phyloP scores from a whole-genome alignment of 2,888 invertebrate genomes.

The Scotopteryx bipunctaria region DNA sequence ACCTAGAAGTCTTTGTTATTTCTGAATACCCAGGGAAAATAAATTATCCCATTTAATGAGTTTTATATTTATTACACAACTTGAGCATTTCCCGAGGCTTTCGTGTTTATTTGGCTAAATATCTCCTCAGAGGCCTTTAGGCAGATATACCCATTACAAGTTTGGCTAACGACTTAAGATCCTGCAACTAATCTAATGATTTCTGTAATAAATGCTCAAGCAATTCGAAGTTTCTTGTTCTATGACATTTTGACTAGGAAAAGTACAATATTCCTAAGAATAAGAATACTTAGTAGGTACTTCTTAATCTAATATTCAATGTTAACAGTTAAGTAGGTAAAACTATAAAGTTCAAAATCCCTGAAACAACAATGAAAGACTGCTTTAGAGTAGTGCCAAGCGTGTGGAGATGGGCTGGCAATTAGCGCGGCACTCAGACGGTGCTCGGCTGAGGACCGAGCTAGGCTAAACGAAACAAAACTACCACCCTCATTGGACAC shows the following conservation, averaged over 20 bases:
- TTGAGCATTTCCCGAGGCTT: slow-evolving; percentile 12
- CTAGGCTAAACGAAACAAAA: slow-evolving; percentile 21
- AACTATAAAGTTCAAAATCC: background rate
- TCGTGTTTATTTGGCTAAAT: slow-evolving; percentile 41
- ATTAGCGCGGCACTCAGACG: slow-evolving; percentile 27
- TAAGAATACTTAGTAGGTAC: too few relatives aligned
- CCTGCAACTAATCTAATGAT: background rate
- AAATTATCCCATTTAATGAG: background rate
- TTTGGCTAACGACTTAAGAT: slow-evolving; percentile 33
- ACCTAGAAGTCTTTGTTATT: too few relatives aligned
- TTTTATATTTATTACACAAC: slow-evolving; percentile 3
- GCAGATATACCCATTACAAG: slow-evolving; percentile 53
- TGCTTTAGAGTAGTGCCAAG: slow-evolving; percentile 19
- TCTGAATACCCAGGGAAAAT: too few relatives aligned
- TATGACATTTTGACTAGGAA: background rate
- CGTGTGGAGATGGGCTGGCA: slow-evolving; percentile 20
- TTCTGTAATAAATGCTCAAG: too few relatives aligned
- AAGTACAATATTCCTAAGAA: too few relatives aligned
- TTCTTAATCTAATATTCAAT: too few relatives aligned
- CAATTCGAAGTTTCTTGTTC: too few relatives aligned
- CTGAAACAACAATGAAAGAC: slow-evolving; percentile 19
- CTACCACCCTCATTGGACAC: slow-evolving; percentile 19
- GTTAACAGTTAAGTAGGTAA: background rate
- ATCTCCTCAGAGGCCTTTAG: slow-evolving; percentile 48
- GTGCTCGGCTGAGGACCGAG: slow-evolving; percentile 21